Conservation (phyloP, 1,140 invertebrate genomes). For the Heterodera carotae region DNA sequence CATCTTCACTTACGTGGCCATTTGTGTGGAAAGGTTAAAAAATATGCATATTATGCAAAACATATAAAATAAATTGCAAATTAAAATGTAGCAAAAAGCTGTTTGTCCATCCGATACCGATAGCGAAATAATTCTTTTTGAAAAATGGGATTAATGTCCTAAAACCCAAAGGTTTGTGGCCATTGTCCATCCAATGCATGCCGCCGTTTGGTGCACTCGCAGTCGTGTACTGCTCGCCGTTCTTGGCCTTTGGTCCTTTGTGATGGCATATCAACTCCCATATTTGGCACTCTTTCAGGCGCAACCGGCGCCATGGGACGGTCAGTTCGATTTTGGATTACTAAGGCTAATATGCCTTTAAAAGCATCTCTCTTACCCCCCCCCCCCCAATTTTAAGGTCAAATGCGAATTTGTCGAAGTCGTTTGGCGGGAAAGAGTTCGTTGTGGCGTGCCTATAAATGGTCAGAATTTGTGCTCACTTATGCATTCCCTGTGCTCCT, state of each 20-base stretch:
- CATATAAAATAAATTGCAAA: constrained; percentile 19
- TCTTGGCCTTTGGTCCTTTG: constrained; percentile 25
- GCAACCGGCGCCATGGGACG: constrained; percentile 6
- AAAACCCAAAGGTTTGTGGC: constrained; percentile 17
- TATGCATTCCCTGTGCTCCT: constrained; percentile 20
- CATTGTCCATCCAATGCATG: constrained; percentile 22
- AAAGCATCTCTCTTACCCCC: too few relatives aligned
- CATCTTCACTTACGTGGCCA: constrained; percentile 26
- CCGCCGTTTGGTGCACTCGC: constrained; percentile 25
- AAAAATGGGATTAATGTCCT: neutral
- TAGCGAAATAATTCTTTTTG: neutral
- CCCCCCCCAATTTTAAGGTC: neutral
- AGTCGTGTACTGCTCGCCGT: constrained; percentile 5
- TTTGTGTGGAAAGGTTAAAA: constrained; percentile 30
- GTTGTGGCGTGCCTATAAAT: constrained; percentile 24
- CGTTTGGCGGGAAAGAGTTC: constrained; percentile 20
- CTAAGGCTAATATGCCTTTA: neutral
- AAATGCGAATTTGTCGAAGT: constrained; percentile 26
- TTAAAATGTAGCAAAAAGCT: too few relatives aligned
- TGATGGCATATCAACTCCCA: constrained; percentile 25
- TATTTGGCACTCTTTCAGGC: constrained; percentile 25
- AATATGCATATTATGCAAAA: neutral
- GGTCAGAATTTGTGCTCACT: constrained; percentile 25
- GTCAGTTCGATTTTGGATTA: constrained; percentile 2
- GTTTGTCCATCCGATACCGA: too few relatives aligned